Conservation (phyloP, 2,888 invertebrate genomes). For the Sminthurinus aureus region DNA sequence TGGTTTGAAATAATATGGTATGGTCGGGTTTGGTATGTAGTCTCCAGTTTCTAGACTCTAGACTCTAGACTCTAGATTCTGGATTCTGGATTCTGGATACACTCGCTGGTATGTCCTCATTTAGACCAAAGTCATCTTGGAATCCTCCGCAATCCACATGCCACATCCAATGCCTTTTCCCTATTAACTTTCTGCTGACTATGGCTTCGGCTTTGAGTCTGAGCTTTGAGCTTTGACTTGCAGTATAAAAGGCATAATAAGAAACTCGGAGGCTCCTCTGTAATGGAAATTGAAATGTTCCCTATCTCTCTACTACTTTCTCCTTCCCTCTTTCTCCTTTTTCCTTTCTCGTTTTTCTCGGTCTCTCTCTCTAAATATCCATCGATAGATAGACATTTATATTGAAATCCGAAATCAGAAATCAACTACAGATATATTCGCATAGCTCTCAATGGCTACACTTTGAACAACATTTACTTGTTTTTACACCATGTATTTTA, state of each 20-base stretch:
- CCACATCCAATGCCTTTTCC: not conserved
- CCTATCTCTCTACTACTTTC: not conserved
- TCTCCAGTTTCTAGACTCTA: not conserved
- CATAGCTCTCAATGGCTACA: no score
- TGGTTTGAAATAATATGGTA: no score
- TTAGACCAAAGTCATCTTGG: not conserved
- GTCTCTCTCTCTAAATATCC: not conserved
- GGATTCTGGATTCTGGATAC: not conserved
- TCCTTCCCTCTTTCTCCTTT: not conserved
- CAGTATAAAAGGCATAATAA: not conserved
- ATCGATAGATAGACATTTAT: not conserved
- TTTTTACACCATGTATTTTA: no score
- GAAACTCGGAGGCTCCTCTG: not conserved
- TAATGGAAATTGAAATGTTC: conserved; percentile 31
- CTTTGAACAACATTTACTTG: no score
- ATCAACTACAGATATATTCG: no score
- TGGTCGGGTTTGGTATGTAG: conserved; percentile 8
- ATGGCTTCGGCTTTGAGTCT: not conserved
- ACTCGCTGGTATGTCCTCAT: conserved; percentile 23
- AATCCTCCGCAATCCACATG: not conserved
- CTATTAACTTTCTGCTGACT: not conserved
- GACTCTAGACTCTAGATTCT: not conserved
- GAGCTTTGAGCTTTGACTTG: no score
- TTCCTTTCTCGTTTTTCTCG: not conserved
- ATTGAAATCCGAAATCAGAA: no score